phyloP scores from a whole-genome alignment of 2,888 invertebrate genomes.

The Eubasilissa splendida region DNA sequence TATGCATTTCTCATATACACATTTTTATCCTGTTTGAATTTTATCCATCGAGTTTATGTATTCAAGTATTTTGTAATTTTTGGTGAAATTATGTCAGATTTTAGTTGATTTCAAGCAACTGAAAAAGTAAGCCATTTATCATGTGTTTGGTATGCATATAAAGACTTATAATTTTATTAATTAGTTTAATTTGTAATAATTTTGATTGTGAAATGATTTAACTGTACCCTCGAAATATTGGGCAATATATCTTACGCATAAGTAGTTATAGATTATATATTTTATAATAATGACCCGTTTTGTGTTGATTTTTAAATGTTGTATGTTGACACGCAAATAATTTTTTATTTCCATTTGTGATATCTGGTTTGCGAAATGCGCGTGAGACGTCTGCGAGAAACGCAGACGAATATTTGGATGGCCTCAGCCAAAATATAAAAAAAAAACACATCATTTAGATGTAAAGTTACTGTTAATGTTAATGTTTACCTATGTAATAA shows the following conservation, averaged over 20 bases:
- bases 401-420: conserved; percentile 16
- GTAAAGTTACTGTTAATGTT: conserved; percentile 44
- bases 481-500: conserved; percentile 46
- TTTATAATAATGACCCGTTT: not conserved
- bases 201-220: conserved; percentile 5
- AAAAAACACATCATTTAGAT: conserved; percentile 54
- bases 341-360: conserved; percentile 33
- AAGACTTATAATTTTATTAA: conserved; percentile 15
- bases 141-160: not conserved
- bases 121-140: conserved; percentile 14
- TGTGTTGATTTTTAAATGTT: conserved; percentile 24
- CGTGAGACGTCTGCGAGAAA: conserved; percentile 6
- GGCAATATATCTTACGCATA: conserved; percentile 27
- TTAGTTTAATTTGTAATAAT: conserved; percentile 2
- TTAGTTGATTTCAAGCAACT: no score
- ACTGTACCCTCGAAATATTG: conserved; percentile 15
- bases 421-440: conserved; percentile 40
- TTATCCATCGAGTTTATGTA: no score
- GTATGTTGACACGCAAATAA: not conserved
- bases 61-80: no score
- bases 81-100: no score
- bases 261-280: conserved; percentile 20
- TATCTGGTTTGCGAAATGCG: conserved; percentile 33
- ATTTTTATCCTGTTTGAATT: no score
- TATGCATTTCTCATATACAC: no score